Evolutionary conservation across 1,140 invertebrate species (phyloP).

Genomic region (Anastrepha ludens): DNA sequence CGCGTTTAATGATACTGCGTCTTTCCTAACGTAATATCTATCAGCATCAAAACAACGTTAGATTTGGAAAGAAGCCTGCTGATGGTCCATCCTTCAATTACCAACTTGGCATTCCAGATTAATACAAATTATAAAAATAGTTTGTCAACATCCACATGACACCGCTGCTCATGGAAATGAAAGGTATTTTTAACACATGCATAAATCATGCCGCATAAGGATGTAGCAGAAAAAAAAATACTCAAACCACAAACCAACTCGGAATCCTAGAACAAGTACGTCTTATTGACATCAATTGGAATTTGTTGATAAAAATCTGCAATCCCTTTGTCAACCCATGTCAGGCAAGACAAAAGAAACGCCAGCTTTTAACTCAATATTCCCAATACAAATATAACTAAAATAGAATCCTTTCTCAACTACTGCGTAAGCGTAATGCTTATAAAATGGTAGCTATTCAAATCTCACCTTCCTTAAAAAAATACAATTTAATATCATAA

Average conservation of each 20-base stretch:
- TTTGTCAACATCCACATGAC: no score
- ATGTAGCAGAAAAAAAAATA: no score
- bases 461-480: not conserved
- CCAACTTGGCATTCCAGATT: no score
- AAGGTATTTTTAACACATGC: no score
- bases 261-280: not conserved
- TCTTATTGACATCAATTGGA: slow-evolving; percentile 8
- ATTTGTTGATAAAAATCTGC: slow-evolving; percentile 37
- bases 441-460: not conserved
- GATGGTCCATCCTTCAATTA: no score
- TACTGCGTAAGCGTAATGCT: not conserved
- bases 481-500: not conserved
- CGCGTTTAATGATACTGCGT: no score
- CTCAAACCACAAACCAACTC: not conserved
- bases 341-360: slow-evolving; percentile 5
- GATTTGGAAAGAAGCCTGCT: no score
- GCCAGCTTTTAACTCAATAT: not conserved
- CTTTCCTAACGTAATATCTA: no score
- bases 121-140: no score
- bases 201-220: no score
- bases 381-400: not conserved
- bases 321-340: not conserved
- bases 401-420: not conserved
- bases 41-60: no score
- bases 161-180: no score